Evolutionary conservation across 2,888 invertebrate species (phyloP).

Genomic region (Pristionchus entomophagus): DNA sequence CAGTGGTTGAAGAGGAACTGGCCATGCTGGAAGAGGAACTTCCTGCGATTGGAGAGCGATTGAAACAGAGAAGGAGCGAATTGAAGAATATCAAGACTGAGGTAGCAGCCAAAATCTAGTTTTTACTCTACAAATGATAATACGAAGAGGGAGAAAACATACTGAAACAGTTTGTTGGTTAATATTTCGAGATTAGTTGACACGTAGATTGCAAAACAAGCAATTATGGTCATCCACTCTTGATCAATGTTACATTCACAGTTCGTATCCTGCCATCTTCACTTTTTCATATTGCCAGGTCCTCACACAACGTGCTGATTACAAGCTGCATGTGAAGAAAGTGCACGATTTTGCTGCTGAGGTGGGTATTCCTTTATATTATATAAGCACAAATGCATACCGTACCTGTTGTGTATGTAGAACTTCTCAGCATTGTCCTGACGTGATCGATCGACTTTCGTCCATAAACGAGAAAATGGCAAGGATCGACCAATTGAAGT

Average conservation of each 20-base stretch:
- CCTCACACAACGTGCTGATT: slow-evolving; percentile 19
- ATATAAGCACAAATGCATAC: neutral
- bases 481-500: slow-evolving; percentile 8
- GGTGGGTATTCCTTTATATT: neutral
- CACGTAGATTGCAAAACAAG: too few relatives aligned
- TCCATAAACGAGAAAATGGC: slow-evolving; percentile 27
- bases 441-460: neutral
- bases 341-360: neutral
- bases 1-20: neutral
- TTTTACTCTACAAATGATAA: too few relatives aligned
- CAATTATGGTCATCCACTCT: too few relatives aligned
- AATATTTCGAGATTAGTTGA: too few relatives aligned
- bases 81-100: slow-evolving; percentile 36
- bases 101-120: slow-evolving; percentile 17
- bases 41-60: neutral
- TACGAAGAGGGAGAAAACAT: too few relatives aligned
- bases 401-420: neutral
- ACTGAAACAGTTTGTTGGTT: too few relatives aligned
- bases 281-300: slow-evolving; percentile 5
- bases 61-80: neutral
- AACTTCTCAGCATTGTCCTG: slow-evolving; percentile 36
- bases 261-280: too few relatives aligned
- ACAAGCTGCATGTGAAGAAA: slow-evolving; percentile 34
- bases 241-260: too few relatives aligned
- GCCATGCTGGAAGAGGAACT: slow-evolving; percentile 25